Conservation (phyloP, 2,113 vertebrate genomes). For the Heptranchias perlo region DNA sequence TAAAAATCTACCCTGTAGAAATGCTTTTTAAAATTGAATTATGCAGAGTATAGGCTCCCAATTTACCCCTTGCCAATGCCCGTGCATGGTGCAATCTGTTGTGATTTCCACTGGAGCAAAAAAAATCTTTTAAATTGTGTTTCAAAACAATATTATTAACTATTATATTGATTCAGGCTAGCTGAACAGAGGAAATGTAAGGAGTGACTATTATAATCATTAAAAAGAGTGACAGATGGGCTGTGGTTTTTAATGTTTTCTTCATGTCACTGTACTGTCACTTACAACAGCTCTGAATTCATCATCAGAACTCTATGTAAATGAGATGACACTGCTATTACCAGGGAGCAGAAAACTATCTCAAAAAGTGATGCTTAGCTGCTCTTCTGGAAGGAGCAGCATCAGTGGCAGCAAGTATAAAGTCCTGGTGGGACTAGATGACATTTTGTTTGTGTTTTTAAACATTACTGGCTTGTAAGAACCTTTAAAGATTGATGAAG, state of each 20-base stretch:
- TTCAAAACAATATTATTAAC: background rate
- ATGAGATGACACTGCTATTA: background rate
- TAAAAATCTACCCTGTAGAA: background rate
- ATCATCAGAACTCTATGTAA: slow-evolving; percentile 3
- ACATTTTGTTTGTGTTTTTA: background rate
- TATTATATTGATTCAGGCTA: background rate
- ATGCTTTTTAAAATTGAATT: background rate
- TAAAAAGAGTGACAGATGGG: background rate
- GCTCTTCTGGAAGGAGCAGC: background rate
- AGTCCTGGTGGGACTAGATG: background rate
- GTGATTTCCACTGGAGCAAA: background rate
- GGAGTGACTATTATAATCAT: background rate
- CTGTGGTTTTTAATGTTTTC: background rate
- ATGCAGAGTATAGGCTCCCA: background rate
- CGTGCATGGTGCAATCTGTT: background rate
- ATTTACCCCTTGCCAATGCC: background rate
- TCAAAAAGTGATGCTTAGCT: background rate
- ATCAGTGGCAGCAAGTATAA: background rate
- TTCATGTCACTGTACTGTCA: background rate
- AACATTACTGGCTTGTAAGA: background rate
- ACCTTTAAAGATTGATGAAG: background rate
- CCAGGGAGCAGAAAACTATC: background rate
- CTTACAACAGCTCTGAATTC: background rate
- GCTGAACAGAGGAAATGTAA: background rate
- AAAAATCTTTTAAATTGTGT: background rate